Percentiles rank a stretch among this genome's conserved stretches.
These are phyloP conservation scores for Aphyosemion australe DNA, from an alignment of 2,113 vertebrate species.

Conservation along the genomic window DNA sequence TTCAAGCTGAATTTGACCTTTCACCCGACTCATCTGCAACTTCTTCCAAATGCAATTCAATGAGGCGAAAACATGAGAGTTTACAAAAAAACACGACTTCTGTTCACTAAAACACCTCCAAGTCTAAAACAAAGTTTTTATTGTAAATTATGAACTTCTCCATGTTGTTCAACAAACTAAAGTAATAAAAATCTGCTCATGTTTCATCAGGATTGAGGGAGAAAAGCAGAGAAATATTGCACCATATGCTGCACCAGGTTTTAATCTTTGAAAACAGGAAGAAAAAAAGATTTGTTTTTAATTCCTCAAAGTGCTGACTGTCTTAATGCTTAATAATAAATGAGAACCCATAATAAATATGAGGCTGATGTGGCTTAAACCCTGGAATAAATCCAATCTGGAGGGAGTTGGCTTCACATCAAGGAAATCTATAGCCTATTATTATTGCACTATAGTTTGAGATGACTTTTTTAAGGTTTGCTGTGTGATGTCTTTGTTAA, in stretches of 20 bases:
- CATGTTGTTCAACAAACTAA: neutral
- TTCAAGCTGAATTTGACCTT: neutral
- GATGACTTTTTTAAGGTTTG: too few relatives aligned
- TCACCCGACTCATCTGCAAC: neutral
- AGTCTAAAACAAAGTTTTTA: too few relatives aligned
- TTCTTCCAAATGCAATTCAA: neutral
- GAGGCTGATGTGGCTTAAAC: constrained; percentile 21
- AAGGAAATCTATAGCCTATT: constrained; percentile 6
- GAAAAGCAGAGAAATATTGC: neutral
- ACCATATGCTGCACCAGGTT: neutral
- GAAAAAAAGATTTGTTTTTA: constrained; percentile 6
- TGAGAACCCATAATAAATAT: constrained; percentile 18
- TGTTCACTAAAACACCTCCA: too few relatives aligned
- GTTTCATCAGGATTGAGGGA: neutral
- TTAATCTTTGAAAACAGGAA: too few relatives aligned
- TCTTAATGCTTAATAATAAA: constrained; percentile 45
- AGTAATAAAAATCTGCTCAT: neutral
- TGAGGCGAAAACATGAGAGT: too few relatives aligned
- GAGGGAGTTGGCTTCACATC: constrained; percentile 14
- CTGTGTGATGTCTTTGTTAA: too few relatives aligned
- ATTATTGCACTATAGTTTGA: neutral
- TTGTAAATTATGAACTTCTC: too few relatives aligned
- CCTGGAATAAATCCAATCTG: constrained; percentile 24
- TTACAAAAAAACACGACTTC: too few relatives aligned
- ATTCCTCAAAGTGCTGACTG: constrained; percentile 47